A percentile compares a stretch with the other conserved stretches of the same genome.
phyloP scores from a whole-genome alignment of 2,797 vertebrate genomes.

The Garrulus glandarius region DNA sequence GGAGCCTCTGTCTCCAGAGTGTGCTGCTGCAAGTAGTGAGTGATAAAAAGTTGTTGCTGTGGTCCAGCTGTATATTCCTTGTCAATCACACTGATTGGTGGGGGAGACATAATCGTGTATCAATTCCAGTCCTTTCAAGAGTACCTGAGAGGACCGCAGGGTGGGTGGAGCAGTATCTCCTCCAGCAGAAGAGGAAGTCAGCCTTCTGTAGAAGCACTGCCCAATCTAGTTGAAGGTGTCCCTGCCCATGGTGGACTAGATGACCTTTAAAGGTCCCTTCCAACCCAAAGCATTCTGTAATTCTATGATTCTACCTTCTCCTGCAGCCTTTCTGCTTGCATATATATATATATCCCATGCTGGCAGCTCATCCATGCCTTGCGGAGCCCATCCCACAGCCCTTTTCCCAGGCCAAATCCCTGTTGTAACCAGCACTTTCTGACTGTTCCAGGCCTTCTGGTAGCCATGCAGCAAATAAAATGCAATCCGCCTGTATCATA shows the following conservation, averaged over 20 bases:
- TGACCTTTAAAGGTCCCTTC: neutral
- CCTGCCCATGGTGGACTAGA: neutral
- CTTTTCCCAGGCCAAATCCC: neutral
- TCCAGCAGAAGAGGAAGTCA: neutral
- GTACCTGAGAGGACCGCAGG: neutral
- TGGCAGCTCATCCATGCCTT: neutral
- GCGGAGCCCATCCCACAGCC: neutral
- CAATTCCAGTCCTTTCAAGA: neutral
- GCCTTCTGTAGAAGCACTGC: neutral
- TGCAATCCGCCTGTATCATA: slow-evolving; percentile 66
- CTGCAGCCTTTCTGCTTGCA: neutral
- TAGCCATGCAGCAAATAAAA: slow-evolving; percentile 63
- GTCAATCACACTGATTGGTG: neutral
- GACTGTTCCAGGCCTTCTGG: neutral
- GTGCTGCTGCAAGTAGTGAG: neutral
- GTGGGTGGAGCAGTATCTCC: neutral
- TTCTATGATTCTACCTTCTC: neutral
- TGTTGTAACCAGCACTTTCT: neutral
- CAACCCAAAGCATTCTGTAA: neutral
- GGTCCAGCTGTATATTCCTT: neutral
- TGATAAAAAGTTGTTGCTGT: neutral
- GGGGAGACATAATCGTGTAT: neutral
- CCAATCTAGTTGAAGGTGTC: neutral
- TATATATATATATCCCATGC: fast-evolving
- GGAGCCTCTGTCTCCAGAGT: no score